Percentiles rank a stretch among this genome's conserved stretches.
phyloP scores from a whole-genome alignment of 2,888 invertebrate species.

The Rhogogaster chlorosoma region DNA sequence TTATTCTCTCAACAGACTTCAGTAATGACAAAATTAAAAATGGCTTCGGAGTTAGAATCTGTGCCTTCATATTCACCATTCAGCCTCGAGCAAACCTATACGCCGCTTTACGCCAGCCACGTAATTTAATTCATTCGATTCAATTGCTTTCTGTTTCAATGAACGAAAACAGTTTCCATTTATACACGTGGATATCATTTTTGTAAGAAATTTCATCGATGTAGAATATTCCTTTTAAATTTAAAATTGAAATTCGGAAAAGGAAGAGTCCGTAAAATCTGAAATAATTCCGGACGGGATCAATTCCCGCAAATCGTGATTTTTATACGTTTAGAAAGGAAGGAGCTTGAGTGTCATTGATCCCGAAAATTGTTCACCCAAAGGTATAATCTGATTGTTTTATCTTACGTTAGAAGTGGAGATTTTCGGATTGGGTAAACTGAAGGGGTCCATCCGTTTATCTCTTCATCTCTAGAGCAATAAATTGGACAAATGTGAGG shows the following conservation, averaged over 20 bases:
- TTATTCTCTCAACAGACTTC: background rate
- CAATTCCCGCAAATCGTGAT: background rate
- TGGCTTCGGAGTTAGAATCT: background rate
- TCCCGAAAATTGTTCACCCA: background rate
- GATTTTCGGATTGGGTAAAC: conserved; percentile 33
- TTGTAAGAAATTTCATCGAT: too few relatives aligned
- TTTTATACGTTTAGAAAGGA: background rate
- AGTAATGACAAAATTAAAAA: conserved; percentile 9
- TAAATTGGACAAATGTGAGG: conserved; percentile 42
- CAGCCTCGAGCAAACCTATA: background rate
- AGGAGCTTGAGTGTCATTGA: background rate
- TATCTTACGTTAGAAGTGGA: background rate
- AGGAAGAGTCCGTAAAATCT: background rate
- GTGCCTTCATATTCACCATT: background rate
- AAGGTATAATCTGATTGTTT: background rate
- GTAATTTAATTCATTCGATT: background rate
- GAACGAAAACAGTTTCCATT: background rate
- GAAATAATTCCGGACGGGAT: too few relatives aligned
- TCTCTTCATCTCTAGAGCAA: conserved; percentile 39
- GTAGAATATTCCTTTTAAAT: too few relatives aligned
- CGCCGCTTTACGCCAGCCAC: background rate
- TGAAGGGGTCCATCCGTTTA: conserved; percentile 26
- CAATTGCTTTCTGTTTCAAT: background rate
- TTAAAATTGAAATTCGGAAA: too few relatives aligned
- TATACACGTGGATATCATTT: background rate